Evolutionary conservation across 1,140 invertebrate species (phyloP), one percentile per base, ranked within the genome.

Genomic region (Thrips palmi): DNA sequence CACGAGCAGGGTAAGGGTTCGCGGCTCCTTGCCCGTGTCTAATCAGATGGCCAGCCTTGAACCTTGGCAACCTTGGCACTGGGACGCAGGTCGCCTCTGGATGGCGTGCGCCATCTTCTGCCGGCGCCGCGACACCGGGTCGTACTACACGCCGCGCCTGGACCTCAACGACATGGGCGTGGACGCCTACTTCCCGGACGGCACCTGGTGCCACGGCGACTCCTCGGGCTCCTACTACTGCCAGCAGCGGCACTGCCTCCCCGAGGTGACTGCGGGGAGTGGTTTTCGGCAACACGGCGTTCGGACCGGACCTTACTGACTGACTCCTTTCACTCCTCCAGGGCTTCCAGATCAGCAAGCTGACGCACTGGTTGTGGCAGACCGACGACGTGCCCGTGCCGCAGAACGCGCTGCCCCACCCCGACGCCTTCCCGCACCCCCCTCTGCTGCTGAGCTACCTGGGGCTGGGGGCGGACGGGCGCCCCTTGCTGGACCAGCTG

Each of bases 31-130:
- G n/a, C n/a, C n/a, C n/a, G n/a, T n/a, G n/a, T n/a, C n/a, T n/a
- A n/a, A n/a, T 27, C 25, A n/a, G n/a, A n/a, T n/a, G n/a, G n/a
- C n/a, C n/a, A n/a, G n/a, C n/a, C n/a, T n/a, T n/a, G n/a, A n/a
- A n/a, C n/a, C n/a, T n/a, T n/a, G n/a, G n/a, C n/a, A n/a, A n/a
- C n/a, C n/a, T n/a, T n/a, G n/a, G n/a, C n/a, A n/a, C n/a, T n/a
- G n/a, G n/a, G n/a, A 56, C 56, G 29, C 42, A 65, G 71, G 57
- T 33, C 65, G 70, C 20, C 63, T 70, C 41, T 82, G 77, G 77
- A 75, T 78, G 64, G 70, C 68, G 0, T 83, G 78, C 48, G 68
- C 77, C 6, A 68, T 83, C 43, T 83, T 79, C 53, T 83, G 78
- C 49, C 59, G 65, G 31, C 62, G 71, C 10, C 63, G 62, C 28